Evolutionary conservation across 1,140 invertebrate species (phyloP), one percentile per base, ranked within the genome.

Genomic region (Leptinotarsa texana): DNA sequence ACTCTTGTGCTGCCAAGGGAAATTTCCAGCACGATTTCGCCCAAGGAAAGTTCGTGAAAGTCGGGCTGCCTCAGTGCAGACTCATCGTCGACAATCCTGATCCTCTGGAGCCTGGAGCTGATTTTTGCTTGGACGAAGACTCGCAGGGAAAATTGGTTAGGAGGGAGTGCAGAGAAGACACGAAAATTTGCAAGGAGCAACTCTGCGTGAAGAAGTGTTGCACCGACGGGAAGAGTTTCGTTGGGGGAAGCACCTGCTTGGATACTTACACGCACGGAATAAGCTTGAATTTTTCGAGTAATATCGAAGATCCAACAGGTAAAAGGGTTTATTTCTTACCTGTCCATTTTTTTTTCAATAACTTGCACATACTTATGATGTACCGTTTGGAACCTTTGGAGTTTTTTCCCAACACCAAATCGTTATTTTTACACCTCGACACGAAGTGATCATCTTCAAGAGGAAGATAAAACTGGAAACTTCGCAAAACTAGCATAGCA

Each of bases 151-250:
- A 47, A 11, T 66, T 70, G 18, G 24, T 77, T 17, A 63, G 76
- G n/a, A 72, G 79, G 57, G 73, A 73, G 21, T 80, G 79, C 51
- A 69, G 74, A 18, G 69, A 73, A 13, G 73, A 80, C 51, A 15
- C 33, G 4, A 13, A 47, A 0, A 51, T 80, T 62, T 80, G 79
- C 71, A 33, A 63, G 11, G 11, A 68, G 18, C 71, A 61, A 13
- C 72, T 51, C 33, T 80, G 79, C 61, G 63, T 80, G 2, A 72
- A 68, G 24, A 80, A 80, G 27, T 80, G 79, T 27, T 80, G 79
- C 63, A 69, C 72, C 5, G 79, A 80, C 74, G 79, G 79, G 1
- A 75, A 79, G 47, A 80, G 79, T 70, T 80, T 75, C 33, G 69
- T 79, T 24, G 63, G 66, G 51, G 78, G 79, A 17, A 3, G 51